Percentiles rank a stretch among this genome's conserved stretches.
Evolutionary conservation across 2,113 vertebrate genomes (phyloP).

Genomic region (Megalops atlanticus): DNA sequence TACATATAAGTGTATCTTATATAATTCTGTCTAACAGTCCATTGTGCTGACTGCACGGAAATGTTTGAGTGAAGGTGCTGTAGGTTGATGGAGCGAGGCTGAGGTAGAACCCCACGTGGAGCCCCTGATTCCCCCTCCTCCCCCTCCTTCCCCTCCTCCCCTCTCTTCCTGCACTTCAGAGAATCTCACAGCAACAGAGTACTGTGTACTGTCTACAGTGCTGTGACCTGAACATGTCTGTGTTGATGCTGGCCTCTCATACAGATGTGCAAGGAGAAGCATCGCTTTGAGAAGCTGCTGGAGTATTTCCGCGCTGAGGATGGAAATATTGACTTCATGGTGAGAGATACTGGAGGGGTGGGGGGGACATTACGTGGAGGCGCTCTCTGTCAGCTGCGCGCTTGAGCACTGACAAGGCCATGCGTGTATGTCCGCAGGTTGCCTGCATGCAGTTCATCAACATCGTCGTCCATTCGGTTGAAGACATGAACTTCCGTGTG

Average conservation of each 20-base stretch:
- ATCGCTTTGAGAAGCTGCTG: constrained; percentile 96
- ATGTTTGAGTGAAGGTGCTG: no score
- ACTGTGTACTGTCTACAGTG: no score
- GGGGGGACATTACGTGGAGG: neutral
- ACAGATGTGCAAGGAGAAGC: constrained; percentile 95
- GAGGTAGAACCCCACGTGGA: no score
- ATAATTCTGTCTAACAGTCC: no score
- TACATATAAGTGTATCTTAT: no score
- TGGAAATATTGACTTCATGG: constrained; percentile 98
- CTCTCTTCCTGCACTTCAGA: no score
- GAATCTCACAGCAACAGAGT: no score
- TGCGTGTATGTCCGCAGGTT: constrained; percentile 69
- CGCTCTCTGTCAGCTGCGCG: neutral
- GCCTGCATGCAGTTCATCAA: constrained; percentile 99
- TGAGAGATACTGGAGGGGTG: constrained; percentile 46
- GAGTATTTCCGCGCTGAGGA: constrained; percentile 94
- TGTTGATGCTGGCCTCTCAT: constrained; percentile 5
- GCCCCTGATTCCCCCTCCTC: no score
- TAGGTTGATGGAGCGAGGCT: no score
- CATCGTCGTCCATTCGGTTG: constrained; percentile 96
- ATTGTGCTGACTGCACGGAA: no score
- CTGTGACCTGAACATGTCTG: neutral
- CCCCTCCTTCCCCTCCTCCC: no score
- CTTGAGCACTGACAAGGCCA: neutral
- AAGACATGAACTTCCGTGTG: constrained; percentile 98